A percentile compares a stretch with the other conserved stretches of the same genome.
These are phyloP conservation scores for Macropis europaea DNA, from an alignment of 2,888 invertebrate genomes.

Conservation along the genomic window DNA sequence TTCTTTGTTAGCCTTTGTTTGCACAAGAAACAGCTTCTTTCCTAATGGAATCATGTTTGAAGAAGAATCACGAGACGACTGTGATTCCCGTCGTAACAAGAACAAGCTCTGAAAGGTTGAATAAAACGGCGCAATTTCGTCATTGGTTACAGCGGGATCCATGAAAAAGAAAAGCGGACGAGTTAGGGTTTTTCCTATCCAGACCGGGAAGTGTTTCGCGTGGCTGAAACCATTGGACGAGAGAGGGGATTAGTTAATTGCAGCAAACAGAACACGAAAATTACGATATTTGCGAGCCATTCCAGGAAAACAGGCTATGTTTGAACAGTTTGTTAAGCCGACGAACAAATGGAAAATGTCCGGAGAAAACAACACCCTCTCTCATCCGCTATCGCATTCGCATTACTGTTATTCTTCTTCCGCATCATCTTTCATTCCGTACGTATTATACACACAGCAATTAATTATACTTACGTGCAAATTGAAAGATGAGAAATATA, in stretches of 20 bases:
- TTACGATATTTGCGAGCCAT: background rate
- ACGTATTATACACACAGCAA: no score
- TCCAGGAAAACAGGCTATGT: background rate
- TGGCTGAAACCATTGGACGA: background rate
- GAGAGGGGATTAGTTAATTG: background rate
- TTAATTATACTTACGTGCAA: background rate
- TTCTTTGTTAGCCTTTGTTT: background rate
- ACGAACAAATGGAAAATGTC: background rate
- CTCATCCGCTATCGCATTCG: background rate
- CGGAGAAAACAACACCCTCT: background rate
- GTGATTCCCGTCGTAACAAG: no score
- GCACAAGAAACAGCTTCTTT: background rate
- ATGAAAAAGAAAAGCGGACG: background rate
- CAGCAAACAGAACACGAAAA: background rate
- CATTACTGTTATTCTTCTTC: background rate
- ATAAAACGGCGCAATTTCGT: background rate
- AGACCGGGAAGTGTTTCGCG: background rate
- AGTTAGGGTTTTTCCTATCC: background rate
- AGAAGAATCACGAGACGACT: background rate
- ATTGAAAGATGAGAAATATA: background rate
- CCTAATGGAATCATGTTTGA: background rate
- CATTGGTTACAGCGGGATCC: background rate
- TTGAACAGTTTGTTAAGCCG: background rate
- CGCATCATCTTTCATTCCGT: background rate
- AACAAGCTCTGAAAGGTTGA: background rate